These are phyloP conservation scores for Eublepharis macularius DNA, from an alignment of 2,113 vertebrate genomes.

Conservation along the genomic window DNA sequence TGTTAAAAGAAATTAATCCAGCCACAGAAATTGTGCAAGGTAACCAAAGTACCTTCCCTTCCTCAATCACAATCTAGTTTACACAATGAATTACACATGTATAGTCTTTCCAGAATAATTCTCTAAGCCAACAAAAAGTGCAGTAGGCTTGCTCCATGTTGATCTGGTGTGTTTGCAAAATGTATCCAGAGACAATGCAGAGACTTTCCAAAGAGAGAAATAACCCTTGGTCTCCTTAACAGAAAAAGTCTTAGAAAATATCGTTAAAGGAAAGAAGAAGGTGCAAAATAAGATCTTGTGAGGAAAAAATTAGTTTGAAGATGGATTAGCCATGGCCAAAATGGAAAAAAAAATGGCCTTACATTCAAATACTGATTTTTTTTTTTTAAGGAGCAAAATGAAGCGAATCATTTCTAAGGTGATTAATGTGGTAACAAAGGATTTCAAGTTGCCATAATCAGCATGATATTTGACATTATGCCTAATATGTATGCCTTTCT, in stretches of 20 bases:
- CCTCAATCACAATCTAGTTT: conserved; percentile 23
- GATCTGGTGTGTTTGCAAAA: conserved; percentile 3
- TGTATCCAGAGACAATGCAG: background rate
- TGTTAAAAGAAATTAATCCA: conserved; percentile 16
- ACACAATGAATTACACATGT: conserved; percentile 14
- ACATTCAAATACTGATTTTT: background rate
- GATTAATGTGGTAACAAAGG: no score
- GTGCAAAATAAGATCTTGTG: background rate
- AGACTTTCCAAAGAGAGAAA: background rate
- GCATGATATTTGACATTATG: no score
- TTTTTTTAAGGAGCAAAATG: no score
- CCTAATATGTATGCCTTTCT: no score
- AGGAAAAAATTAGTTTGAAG: background rate
- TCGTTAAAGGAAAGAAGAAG: background rate
- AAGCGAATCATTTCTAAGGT: no score
- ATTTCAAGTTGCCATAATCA: no score
- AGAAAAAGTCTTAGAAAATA: background rate
- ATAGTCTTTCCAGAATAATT: conserved; percentile 12
- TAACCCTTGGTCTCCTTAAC: background rate
- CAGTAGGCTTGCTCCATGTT: background rate
- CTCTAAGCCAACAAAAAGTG: conserved; percentile 11
- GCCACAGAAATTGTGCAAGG: background rate
- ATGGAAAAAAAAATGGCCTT: background rate
- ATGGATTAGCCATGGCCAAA: background rate
- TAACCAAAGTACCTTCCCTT: background rate